phyloP scores from a whole-genome alignment of 2,113 vertebrate species.

The Thermophis baileyi region DNA sequence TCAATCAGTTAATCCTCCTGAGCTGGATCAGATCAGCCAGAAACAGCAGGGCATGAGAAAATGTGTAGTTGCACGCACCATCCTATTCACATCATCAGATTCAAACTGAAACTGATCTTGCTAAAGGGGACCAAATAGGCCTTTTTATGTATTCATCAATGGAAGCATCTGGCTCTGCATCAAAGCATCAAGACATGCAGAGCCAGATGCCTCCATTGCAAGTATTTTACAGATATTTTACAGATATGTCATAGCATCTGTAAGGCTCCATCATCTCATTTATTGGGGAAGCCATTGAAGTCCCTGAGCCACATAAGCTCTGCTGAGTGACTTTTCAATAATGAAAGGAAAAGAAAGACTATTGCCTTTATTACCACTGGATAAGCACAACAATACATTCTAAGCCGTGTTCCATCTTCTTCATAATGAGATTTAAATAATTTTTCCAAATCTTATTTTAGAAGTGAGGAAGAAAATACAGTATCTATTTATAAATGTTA shows the following conservation, averaged over 20 bases:
- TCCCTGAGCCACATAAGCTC: background rate
- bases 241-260: background rate
- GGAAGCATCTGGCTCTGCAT: background rate
- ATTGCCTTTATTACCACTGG: background rate
- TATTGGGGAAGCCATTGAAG: background rate
- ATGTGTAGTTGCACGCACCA: background rate
- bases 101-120: background rate
- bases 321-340: background rate
- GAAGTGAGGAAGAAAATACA: background rate
- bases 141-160: background rate
- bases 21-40: background rate
- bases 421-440: background rate
- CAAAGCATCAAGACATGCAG: too few relatives aligned
- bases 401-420: background rate
- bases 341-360: background rate
- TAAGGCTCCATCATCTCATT: background rate
- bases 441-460: background rate
- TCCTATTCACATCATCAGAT: background rate
- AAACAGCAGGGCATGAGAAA: background rate
- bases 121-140: background rate
- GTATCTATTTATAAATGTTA: background rate
- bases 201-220: background rate
- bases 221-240: background rate
- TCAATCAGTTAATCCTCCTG: background rate
- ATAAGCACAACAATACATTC: background rate